Percentiles rank a stretch among this genome's conserved stretches.
Conservation (phyloP, 2,797 vertebrate species). For the Gadopsis marmoratus region DNA sequence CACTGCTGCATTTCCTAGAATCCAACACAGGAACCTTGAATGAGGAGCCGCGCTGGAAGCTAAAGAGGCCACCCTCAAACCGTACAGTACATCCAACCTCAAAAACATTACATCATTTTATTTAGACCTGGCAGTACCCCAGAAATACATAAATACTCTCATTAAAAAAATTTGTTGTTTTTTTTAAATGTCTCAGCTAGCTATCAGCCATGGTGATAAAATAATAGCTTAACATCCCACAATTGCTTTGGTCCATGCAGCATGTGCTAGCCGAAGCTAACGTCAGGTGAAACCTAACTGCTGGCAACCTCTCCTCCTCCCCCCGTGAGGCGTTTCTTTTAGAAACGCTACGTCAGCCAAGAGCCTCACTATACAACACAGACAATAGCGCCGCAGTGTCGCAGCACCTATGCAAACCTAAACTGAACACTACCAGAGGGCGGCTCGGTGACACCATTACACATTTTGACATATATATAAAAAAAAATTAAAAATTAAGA, state of each 20-base stretch:
- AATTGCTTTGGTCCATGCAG: not conserved
- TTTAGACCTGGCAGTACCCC: not conserved
- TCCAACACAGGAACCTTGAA: conserved; percentile 43
- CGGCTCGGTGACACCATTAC: not conserved
- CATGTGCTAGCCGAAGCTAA: not conserved
- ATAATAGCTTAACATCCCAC: not conserved
- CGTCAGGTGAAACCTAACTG: conserved; percentile 9
- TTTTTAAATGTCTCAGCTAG: not conserved
- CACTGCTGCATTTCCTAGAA: conserved; percentile 52
- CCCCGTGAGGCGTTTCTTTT: conserved; percentile 24
- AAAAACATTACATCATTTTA: not conserved
- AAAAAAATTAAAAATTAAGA: too few species aligned
- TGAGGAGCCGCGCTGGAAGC: not conserved
- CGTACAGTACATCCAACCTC: not conserved
- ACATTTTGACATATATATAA: conserved; percentile 43
- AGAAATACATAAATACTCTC: not conserved
- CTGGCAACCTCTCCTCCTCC: conserved; percentile 30
- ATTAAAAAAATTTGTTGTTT: not conserved
- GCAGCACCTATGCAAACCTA: conserved; percentile 27
- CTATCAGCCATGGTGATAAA: not conserved
- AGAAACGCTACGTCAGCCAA: conserved; percentile 12
- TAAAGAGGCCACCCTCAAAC: conserved; percentile 5
- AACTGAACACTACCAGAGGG: conserved; percentile 27
- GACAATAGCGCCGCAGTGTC: conserved; percentile 30
- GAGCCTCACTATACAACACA: conserved; percentile 18